Conservation (phyloP, 2,797 vertebrate species). For the Arrhamphus sclerolepis region DNA sequence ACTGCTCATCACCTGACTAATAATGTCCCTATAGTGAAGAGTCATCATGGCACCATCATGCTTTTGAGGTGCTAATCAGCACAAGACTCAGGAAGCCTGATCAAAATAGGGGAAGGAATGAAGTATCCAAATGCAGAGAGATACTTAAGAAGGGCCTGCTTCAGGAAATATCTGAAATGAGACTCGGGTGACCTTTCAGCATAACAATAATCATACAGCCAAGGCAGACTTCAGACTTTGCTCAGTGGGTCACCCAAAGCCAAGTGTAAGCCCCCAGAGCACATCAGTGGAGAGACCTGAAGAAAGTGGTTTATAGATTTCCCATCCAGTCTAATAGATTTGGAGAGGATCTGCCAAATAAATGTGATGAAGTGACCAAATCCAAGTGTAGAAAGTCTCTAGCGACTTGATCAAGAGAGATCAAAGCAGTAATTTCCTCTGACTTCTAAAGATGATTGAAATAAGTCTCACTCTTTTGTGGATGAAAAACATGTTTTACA, state of each 20-base stretch:
- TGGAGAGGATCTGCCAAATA: not conserved
- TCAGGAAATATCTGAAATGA: slow-evolving; percentile 1
- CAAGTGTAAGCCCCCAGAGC: not conserved
- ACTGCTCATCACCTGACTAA: slow-evolving; percentile 1
- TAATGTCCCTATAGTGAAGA: slow-evolving; percentile 1
- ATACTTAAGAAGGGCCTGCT: not conserved
- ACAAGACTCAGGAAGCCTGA: not conserved
- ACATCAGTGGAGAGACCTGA: slow-evolving; percentile 1
- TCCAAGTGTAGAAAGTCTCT: not conserved
- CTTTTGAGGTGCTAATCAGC: slow-evolving; percentile 8
- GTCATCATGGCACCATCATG: slow-evolving; percentile 3
- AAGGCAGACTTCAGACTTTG: slow-evolving; percentile 7
- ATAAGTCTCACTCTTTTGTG: not conserved
- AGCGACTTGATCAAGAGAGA: not conserved
- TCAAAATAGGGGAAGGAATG: not conserved
- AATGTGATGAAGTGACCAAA: not conserved
- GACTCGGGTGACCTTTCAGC: slow-evolving; percentile 6
- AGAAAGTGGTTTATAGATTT: not conserved
- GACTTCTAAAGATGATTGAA: not conserved
- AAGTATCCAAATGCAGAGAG: not conserved
- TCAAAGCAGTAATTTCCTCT: not conserved
- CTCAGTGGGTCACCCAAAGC: slow-evolving; percentile 9
- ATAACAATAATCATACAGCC: slow-evolving; percentile 3
- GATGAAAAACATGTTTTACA: not conserved
- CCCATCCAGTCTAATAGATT: not conserved